Evolutionary conservation across 2,888 invertebrate species (phyloP).

Genomic region (Melolontha melolontha): DNA sequence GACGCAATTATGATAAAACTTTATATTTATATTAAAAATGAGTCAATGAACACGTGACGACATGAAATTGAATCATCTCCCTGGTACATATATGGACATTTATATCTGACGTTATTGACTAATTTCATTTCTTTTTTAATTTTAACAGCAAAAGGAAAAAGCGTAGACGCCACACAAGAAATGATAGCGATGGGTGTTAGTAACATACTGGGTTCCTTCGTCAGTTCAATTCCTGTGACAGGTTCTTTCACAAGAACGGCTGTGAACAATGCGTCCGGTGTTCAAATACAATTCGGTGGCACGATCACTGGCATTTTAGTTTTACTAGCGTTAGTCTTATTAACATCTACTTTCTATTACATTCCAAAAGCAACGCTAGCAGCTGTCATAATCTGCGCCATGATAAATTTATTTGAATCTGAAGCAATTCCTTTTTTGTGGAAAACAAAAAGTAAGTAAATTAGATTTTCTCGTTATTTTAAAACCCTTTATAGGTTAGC

Average conservation of each 20-base stretch:
- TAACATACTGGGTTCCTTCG: slow-evolving; percentile 84
- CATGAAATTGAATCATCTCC: no score
- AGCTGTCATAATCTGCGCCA: slow-evolving; percentile 89
- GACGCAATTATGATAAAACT: no score
- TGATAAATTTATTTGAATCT: slow-evolving; percentile 85
- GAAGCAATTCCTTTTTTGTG: slow-evolving; percentile 77
- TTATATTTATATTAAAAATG: no score
- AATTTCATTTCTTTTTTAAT: no score
- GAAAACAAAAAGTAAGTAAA: slow-evolving; percentile 79
- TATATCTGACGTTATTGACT: no score
- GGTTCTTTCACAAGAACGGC: slow-evolving; percentile 91
- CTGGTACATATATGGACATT: no score
- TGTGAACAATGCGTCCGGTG: slow-evolving; percentile 91
- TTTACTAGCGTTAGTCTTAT: slow-evolving; percentile 80
- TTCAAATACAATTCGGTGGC: slow-evolving; percentile 85
- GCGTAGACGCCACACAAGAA: slow-evolving; percentile 90
- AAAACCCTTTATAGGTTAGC: no score
- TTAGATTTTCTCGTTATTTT: no score
- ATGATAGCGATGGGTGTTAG: slow-evolving; percentile 87
- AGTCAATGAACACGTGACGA: no score
- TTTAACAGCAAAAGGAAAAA: slow-evolving; percentile 79
- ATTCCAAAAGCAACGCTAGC: slow-evolving; percentile 89
- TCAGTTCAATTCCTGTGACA: slow-evolving; percentile 87
- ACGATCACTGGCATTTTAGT: slow-evolving; percentile 82
- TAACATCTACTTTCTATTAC: slow-evolving; percentile 85